Evolutionary conservation across 1,140 invertebrate species (phyloP).

Genomic region (Piezodorus guildinii): DNA sequence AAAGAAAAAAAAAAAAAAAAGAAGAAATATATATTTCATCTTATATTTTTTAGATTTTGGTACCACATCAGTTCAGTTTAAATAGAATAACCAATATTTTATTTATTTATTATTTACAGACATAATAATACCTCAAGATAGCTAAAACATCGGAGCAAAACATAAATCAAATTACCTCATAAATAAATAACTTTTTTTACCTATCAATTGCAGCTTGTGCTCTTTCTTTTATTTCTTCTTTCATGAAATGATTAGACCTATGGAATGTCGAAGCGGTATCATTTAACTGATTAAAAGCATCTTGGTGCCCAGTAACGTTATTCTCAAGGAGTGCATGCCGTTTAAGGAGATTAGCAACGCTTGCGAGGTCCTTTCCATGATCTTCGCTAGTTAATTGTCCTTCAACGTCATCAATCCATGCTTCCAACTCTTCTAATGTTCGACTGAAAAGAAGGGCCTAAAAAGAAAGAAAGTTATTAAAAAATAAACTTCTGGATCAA

Average conservation of each 20-base stretch:
- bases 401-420: conserved; percentile 83
- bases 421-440: conserved; percentile 76
- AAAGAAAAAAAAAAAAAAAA: too few species aligned
- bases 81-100: too few species aligned
- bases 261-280: conserved; percentile 62
- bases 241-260: conserved; percentile 69
- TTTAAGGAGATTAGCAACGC: conserved; percentile 72
- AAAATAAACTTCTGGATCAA: neutral
- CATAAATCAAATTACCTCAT: too few species aligned
- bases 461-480: conserved; percentile 15
- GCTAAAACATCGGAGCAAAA: too few species aligned
- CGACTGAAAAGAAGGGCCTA: conserved; percentile 71
- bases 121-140: too few species aligned
- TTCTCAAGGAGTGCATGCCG: conserved; percentile 73
- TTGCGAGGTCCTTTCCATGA: conserved; percentile 72
- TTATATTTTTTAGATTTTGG: too few species aligned
- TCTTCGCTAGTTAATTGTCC: conserved; percentile 67
- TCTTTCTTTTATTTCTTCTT: conserved; percentile 65
- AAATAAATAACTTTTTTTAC: too few species aligned
- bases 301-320: conserved; percentile 64
- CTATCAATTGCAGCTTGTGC: conserved; percentile 54
- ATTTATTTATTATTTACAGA: too few species aligned
- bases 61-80: too few species aligned
- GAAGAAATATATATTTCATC: too few species aligned
- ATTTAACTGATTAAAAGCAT: conserved; percentile 63